A percentile compares a stretch with the other conserved stretches of the same genome.
Conservation (phyloP, 2,888 invertebrate species). For the Augochlorella aurata region DNA sequence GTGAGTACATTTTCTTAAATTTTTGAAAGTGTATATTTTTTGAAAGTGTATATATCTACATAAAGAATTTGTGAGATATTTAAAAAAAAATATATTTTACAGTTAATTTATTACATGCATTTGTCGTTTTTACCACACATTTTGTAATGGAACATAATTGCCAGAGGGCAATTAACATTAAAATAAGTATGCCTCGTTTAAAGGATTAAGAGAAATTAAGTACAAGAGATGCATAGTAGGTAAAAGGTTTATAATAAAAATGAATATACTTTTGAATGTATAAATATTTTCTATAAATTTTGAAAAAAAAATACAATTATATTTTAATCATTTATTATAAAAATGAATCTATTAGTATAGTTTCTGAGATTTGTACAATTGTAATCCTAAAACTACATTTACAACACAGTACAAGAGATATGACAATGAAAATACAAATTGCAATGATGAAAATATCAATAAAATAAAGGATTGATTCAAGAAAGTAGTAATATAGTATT, state of each 20-base stretch:
- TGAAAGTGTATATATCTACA: not conserved
- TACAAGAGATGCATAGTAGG: not conserved
- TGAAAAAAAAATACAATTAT: not conserved
- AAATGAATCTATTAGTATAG: conserved; percentile 10
- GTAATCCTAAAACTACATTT: conserved; percentile 16
- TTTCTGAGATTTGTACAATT: conserved; percentile 21
- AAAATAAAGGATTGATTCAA: not conserved
- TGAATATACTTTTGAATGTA: not conserved
- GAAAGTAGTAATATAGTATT: conserved; percentile 5
- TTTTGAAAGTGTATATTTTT: conserved; percentile 15
- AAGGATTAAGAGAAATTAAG: conserved; percentile 1
- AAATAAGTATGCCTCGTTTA: not conserved
- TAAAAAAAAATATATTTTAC: not conserved
- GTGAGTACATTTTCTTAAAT: not conserved
- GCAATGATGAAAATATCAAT: not conserved
- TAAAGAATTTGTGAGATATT: not conserved
- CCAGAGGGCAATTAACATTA: too few relatives aligned
- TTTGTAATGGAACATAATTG: not conserved
- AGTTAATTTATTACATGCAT: too few relatives aligned
- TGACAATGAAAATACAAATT: not conserved
- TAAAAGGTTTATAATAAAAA: not conserved
- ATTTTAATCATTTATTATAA: conserved; percentile 28
- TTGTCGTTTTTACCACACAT: too few relatives aligned
- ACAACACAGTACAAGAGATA: conserved; percentile 4
- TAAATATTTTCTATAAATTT: not conserved